Evolutionary conservation across 2,888 invertebrate species (phyloP).

Genomic region (Dynastes grantii): DNA sequence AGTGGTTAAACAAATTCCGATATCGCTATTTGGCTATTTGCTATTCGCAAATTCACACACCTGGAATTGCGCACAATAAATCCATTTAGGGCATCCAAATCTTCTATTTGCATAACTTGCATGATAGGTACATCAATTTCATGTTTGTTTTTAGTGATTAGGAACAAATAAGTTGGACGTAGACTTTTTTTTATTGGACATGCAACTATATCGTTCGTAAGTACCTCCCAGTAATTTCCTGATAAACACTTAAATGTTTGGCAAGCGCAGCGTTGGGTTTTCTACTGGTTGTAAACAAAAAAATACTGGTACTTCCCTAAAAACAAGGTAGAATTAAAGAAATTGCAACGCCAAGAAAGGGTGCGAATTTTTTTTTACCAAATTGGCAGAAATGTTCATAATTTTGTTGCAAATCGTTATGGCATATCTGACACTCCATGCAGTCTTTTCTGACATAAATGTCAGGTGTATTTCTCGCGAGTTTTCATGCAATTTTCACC

Average conservation of each 20-base stretch:
- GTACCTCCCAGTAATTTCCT: not conserved
- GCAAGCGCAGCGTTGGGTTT: not conserved
- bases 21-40: constrained; percentile 37
- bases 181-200: constrained; percentile 15
- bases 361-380: no score
- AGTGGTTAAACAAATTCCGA: constrained; percentile 27
- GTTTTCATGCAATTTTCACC: no score
- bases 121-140: constrained; percentile 14
- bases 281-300: not conserved
- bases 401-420: no score
- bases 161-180: constrained; percentile 10
- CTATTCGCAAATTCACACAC: constrained; percentile 39
- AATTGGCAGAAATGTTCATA: no score
- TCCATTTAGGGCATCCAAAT: constrained; percentile 29
- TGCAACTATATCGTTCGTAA: not conserved
- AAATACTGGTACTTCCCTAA: not conserved
- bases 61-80: constrained; percentile 26
- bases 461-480: no score
- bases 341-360: no score
- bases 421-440: no score
- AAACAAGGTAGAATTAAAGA: not conserved
- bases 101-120: constrained; percentile 10
- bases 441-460: no score
- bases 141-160: constrained; percentile 40
- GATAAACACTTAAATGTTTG: not conserved